Percentiles rank a stretch among this genome's conserved stretches.
Evolutionary conservation across 2,113 vertebrate species (phyloP).

Genomic region (Archilochus colubris): DNA sequence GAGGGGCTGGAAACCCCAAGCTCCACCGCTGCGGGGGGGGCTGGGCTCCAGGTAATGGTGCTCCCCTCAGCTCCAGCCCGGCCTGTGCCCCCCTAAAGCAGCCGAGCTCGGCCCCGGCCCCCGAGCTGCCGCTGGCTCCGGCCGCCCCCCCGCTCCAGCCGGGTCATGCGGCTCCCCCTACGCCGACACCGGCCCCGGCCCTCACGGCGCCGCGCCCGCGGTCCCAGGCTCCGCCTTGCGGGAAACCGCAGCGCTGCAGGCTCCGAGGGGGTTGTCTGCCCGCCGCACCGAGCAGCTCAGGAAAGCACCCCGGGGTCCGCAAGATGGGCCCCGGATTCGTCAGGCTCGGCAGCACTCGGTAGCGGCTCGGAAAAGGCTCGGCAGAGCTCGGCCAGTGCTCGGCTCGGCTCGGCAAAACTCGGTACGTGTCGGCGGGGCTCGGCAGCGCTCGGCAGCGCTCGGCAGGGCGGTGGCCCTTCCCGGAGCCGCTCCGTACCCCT

Average conservation of each 20-base stretch:
- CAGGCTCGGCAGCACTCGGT: neutral
- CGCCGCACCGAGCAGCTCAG: neutral
- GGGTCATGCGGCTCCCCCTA: neutral
- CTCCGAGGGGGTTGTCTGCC: neutral
- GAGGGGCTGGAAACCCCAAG: neutral
- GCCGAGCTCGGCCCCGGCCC: neutral
- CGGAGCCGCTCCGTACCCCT: neutral
- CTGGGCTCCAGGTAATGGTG: neutral
- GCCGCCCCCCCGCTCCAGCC: neutral
- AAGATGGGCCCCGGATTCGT: neutral
- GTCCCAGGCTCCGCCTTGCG: neutral
- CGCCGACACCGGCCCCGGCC: neutral
- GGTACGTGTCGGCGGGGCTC: neutral
- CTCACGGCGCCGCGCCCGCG: neutral
- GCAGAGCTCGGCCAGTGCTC: neutral
- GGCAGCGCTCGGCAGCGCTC: neutral
- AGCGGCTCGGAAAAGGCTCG: neutral
- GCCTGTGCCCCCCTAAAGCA: neutral
- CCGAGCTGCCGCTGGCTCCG: neutral
- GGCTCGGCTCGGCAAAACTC: neutral
- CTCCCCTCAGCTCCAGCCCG: neutral
- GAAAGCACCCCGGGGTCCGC: neutral
- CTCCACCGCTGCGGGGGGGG: neutral
- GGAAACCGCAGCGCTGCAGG: neutral
- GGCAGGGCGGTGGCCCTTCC: neutral